Percentiles rank a stretch among this genome's conserved stretches.
Evolutionary conservation across 2,888 invertebrate species (phyloP).

Genomic region (Leptura quadrifasciata): DNA sequence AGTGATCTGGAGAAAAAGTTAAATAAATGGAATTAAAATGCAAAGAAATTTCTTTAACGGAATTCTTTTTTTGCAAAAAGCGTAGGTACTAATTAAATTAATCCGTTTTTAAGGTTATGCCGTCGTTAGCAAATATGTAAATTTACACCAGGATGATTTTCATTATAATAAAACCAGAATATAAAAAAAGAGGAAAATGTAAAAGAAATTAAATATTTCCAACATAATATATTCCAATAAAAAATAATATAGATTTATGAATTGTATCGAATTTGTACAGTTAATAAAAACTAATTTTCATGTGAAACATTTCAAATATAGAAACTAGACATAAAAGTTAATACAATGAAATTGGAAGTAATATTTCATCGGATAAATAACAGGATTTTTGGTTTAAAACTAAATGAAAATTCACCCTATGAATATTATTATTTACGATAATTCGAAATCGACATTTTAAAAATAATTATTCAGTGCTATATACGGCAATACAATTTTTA

Average conservation of each 20-base stretch:
- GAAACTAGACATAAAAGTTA: slow-evolving; percentile 28
- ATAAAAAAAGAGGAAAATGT: not conserved
- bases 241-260: not conserved
- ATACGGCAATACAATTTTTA: not conserved
- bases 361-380: slow-evolving; percentile 28
- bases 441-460: not conserved
- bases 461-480: not conserved
- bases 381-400: slow-evolving; percentile 23
- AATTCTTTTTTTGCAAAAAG: no score
- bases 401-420: slow-evolving; percentile 8
- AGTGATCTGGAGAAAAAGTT: no score
- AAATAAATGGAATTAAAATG: no score
- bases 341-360: slow-evolving; percentile 28
- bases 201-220: not conserved
- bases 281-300: slow-evolving; percentile 34
- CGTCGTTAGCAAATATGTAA: no score
- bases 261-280: slow-evolving; percentile 13
- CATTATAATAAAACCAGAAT: no score
- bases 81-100: no score
- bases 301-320: slow-evolving; percentile 2
- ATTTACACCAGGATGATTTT: no score
- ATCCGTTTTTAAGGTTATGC: no score
- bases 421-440: slow-evolving; percentile 7
- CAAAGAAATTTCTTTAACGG: no score
- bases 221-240: not conserved